Evolutionary conservation across 2,888 invertebrate species (phyloP).

Genomic region (Limnephilus auricula): DNA sequence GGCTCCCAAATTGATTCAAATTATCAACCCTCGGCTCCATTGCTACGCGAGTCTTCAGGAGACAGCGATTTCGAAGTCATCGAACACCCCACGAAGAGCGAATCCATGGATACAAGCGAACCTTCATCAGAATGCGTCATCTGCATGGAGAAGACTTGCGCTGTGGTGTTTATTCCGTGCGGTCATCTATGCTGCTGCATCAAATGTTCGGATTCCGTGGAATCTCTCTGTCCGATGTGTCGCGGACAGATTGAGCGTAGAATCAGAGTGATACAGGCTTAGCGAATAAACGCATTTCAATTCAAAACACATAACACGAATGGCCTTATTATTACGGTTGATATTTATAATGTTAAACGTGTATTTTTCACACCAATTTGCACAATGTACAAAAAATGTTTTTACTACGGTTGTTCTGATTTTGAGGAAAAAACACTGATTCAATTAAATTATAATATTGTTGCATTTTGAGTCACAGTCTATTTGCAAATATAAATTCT

Average conservation of each 20-base stretch:
- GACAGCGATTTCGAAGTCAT: not conserved
- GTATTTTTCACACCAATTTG: not conserved
- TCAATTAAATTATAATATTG: not conserved
- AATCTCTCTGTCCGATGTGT: conserved; percentile 88
- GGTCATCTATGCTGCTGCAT: conserved; percentile 92
- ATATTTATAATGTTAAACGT: not conserved
- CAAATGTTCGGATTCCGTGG: conserved; percentile 80
- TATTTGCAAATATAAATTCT: not conserved
- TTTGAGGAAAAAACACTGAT: not conserved
- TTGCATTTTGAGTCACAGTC: not conserved
- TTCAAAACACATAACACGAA: conserved; percentile 17
- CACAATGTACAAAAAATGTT: conserved; percentile 23
- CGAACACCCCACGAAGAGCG: not conserved
- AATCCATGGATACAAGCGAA: conserved; percentile 67
- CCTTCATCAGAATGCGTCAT: conserved; percentile 86
- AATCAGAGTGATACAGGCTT: conserved; percentile 81
- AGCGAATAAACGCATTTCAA: conserved; percentile 33
- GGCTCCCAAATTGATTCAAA: not conserved
- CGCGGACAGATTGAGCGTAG: conserved; percentile 83
- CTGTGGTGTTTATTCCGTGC: conserved; percentile 90
- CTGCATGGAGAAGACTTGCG: conserved; percentile 85
- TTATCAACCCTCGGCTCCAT: conserved; percentile 50
- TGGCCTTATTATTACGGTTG: conserved; percentile 32
- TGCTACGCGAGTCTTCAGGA: not conserved
- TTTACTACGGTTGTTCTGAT: not conserved